Evolutionary conservation across 1,140 invertebrate species (phyloP).

Genomic region (Papilio polytes): DNA sequence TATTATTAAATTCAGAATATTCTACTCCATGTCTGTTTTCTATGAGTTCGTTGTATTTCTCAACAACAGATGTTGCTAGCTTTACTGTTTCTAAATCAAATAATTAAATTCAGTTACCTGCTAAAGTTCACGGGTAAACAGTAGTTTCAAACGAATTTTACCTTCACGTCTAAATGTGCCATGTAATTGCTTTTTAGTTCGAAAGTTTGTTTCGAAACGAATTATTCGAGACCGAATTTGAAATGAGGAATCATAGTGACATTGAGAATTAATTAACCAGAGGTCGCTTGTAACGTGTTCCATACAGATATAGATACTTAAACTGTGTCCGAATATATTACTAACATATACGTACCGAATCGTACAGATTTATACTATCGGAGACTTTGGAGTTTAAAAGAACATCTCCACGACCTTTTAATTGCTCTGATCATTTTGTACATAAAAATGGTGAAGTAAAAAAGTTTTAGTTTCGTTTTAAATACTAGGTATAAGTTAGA

Average conservation of each 20-base stretch:
- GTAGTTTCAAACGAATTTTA: conserved; percentile 24
- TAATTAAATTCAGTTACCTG: conserved; percentile 23
- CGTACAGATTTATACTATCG: background rate
- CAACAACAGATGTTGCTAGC: background rate
- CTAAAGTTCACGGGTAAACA: conserved; percentile 11
- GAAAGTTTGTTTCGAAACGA: conserved; percentile 9
- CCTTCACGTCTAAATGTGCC: conserved; percentile 26
- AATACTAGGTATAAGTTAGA: background rate
- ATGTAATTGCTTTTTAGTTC: conserved; percentile 25
- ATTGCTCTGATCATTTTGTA: background rate
- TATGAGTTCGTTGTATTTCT: background rate
- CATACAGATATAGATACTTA: background rate
- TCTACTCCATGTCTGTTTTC: background rate
- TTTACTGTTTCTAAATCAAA: background rate
- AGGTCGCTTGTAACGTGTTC: conserved; percentile 5
- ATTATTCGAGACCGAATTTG: conserved; percentile 15
- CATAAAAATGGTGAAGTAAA: background rate
- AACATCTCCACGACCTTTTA: background rate
- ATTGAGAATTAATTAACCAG: background rate
- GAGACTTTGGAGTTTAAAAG: background rate
- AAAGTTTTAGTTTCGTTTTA: background rate
- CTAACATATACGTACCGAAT: background rate
- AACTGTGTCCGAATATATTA: background rate
- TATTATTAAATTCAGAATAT: too few species aligned
- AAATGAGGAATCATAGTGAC: conserved; percentile 1